Base-by-base conservation (phyloP, 2,113 vertebrate species). In the Mormoops blainvillei region DNA sequence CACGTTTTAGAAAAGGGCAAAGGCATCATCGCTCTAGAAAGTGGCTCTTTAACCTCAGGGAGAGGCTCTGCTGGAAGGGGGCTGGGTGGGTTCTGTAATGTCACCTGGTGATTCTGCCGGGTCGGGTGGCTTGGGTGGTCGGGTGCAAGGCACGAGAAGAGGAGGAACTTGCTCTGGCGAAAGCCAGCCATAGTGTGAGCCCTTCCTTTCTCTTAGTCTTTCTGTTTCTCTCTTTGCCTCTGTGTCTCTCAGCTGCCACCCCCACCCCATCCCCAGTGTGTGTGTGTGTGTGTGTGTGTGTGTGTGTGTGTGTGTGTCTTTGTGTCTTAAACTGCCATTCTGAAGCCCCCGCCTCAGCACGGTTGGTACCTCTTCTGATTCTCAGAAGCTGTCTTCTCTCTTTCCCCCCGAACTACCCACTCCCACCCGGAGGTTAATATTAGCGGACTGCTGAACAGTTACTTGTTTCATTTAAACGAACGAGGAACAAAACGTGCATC, bases 401-500 rank as follows among this genome's bases (percentile, higher is more conserved):
- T 58, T 68, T 56, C 61, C 61, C 15, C 87, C n/a, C 73, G 41
- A n/a, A 56, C 45, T 76, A 65, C 28, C n/a, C 45, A 50, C 41
- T 52, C 70, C 43, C 28, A 14, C 38, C 13, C 36, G 24, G 22
- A 67, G 33, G 18, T 77, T 83, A 67, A 81, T 58, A 38, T 77
- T 90, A 77, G 87, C 61, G 38, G 26, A 43, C 22, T 28, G 15
- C 31, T 54, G 36, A 28, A 56, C 22, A n/a, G 48, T 76, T 63
- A 22, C 33, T 73, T n/a, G 71, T 33, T 83, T 67, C 54, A 63
- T 45, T 70, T 68, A 71, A 84, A 92, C 15, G 58, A 86, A 76
- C 71, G 86, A 45, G 22, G 92, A 83, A 71, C 4, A 68, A 77
- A 96, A 28, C 10, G 6, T 41, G 33, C 16, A 33, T 19, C 43